Conservation (phyloP, 2,888 invertebrate species). For the Therioaphis trifolii region DNA sequence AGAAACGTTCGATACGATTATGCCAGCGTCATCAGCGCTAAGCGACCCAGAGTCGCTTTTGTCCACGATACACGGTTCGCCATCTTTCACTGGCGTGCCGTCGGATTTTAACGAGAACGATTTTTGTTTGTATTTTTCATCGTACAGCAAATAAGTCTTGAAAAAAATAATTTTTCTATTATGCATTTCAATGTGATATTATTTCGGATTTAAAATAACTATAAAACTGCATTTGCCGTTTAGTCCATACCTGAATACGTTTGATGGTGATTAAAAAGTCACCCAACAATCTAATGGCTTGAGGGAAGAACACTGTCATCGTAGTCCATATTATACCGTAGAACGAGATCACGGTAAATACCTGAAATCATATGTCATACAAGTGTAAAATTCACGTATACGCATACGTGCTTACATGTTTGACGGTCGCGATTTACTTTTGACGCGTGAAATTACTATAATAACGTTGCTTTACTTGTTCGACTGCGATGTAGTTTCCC, state of each 20-base stretch:
- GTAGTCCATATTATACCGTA: neutral
- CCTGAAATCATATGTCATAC: neutral
- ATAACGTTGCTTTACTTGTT: slow-evolving; percentile 72
- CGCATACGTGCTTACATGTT: too few species aligned
- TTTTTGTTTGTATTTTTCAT: neutral
- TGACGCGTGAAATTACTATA: too few species aligned
- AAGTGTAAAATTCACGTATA: too few species aligned
- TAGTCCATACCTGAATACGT: neutral
- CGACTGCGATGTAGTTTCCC: slow-evolving; percentile 77
- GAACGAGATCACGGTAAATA: neutral
- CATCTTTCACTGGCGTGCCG: neutral
- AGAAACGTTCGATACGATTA: slow-evolving; percentile 69
- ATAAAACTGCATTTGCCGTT: neutral
- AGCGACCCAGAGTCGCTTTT: too few species aligned
- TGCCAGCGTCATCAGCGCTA: slow-evolving; percentile 68
- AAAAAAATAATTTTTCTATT: neutral
- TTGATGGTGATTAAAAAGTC: neutral
- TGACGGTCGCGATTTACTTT: too few species aligned
- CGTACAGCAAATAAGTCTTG: neutral
- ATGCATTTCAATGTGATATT: neutral
- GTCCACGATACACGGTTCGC: too few species aligned
- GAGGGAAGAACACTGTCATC: neutral
- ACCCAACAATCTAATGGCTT: neutral
- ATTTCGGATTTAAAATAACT: neutral
- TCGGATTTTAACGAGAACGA: neutral